Base-by-base conservation (phyloP, 2,888 invertebrate genomes). In the Aphidoletes aphidimyza region DNA sequence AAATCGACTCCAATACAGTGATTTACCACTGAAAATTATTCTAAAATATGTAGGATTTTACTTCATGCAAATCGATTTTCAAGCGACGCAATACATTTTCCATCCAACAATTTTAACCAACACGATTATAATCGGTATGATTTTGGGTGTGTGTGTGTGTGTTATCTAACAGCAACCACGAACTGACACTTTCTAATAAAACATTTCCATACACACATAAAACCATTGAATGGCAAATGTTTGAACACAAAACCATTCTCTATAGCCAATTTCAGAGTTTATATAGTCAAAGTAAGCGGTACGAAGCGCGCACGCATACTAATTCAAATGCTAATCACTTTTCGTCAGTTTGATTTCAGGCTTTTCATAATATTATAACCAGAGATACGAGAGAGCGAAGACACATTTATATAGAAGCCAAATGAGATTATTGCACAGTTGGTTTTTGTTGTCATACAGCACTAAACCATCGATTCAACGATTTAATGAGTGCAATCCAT, bases 381-480 rank as follows among this genome's bases (percentile, higher is more conserved):
- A 54, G 54, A n/a, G 11, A 2, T 22, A 3, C 26, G 8, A 26
- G 22, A 54, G 6, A 22, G 1, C 26, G 3, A 8, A 54, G 22
- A n/a, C n/a, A n/a, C n/a, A n/a, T n/a, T n/a, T 47, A 47, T 47
- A 47, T 19, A 8, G 6, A 39, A 22, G 54, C n/a, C 11, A 54
- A 14, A 69, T 42, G 69, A 69, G 69, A 69, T 69, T 69, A 69
- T 69, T 69, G 69, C 69, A 69, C 69, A 69, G 69, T 69, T 69
- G 69, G 69, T 30, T 30, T 69, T 69, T 69, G 69, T 69, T 69
- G 69, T n/a, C n/a, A n/a, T n/a, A n/a, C 69, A 30, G 30, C 69
- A 69, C 26, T 69, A 69, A n/a, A 69, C 30, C 69, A 69, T 69
- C 69, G 69, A 69, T 69, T 69, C 30, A 14, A n/a, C n/a, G n/a